A percentile compares a stretch with the other conserved stretches of the same genome.
phyloP scores from a whole-genome alignment of 2,888 invertebrate genomes.

The Drosophila anomalipes region DNA sequence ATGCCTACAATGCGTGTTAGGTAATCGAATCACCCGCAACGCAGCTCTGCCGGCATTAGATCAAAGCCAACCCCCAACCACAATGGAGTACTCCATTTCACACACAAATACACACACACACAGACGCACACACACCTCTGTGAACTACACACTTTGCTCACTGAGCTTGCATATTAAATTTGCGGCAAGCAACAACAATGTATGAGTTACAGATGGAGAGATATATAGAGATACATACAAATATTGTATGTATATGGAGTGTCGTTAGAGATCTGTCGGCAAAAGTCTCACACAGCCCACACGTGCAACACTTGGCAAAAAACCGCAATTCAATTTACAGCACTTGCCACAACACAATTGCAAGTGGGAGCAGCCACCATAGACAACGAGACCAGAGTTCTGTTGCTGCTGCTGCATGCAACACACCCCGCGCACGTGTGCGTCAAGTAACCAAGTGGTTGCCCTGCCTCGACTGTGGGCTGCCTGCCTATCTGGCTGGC shows the following conservation, averaged over 20 bases:
- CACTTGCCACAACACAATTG: conserved; percentile 43
- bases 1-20: conserved; percentile 30
- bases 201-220: conserved; percentile 11
- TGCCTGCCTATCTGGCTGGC: conserved; percentile 13
- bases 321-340: conserved; percentile 71
- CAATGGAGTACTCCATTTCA: conserved; percentile 27
- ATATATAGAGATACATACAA: background rate
- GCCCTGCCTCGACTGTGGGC: conserved; percentile 16
- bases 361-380: conserved; percentile 28
- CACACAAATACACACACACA: background rate
- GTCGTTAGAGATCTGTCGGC: conserved; percentile 22
- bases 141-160: conserved; percentile 28
- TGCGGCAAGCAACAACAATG: conserved; percentile 31
- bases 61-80: conserved; percentile 37
- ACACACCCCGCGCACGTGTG: conserved; percentile 52
- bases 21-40: conserved; percentile 35
- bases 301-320: conserved; percentile 35
- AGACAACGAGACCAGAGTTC: conserved; percentile 8
- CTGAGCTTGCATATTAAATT: conserved; percentile 49
- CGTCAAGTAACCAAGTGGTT: conserved; percentile 47
- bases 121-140: background rate
- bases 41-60: conserved; percentile 28
- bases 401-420: conserved; percentile 1
- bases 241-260: conserved; percentile 1
- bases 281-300: conserved; percentile 46